Evolutionary conservation across 2,797 vertebrate species (phyloP), one percentile per base, ranked within the genome.

Genomic region (Gadopsis bispinosus): DNA sequence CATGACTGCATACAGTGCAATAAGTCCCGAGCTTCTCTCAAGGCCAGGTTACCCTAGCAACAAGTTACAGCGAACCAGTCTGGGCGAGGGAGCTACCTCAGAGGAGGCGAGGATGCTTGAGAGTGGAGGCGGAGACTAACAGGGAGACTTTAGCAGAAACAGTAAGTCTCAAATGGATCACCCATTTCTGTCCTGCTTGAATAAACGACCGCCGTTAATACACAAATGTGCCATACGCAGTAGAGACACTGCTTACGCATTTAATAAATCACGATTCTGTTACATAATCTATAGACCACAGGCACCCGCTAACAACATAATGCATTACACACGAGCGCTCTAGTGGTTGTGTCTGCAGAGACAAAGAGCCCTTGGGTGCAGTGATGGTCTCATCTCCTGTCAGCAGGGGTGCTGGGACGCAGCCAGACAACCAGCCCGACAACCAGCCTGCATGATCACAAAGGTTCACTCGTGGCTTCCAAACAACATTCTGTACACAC

Each of bases 11-110:
- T 19, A 72, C 69, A 82, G 56, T 29, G 39, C 29, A 83, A 73
- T 50, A 50, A 65, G 83, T 77, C 79, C 60, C 50, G 12, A 78
- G 77, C 79, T 77, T 86, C 81, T 87, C 81, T 81, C 50, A 69
- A 74, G 77, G 83, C 84, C 55, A 68, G 45, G 91, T 94, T 90
- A 71, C 92, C 92, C 71, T 91, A 82, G 93, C 88, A 94, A 94
- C 93, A 90, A 80, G 88, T 89, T 89, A 92, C 85, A 79, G 91
- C 43, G 89, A 80, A 71, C 84, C 86, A 58, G 73, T 73, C 71
- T 61, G 65, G 68, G 65, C 31, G 31, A 84, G 63, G 77, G 61
- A 79, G 69, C 67, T 4, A 74, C 78, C 76, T 83, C 79, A 66
- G 69, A 80, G 79, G 73, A 75, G 56, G 67, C 58, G 58, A 67